Conservation (phyloP, 2,888 invertebrate species). For the Oeneis ivallda region DNA sequence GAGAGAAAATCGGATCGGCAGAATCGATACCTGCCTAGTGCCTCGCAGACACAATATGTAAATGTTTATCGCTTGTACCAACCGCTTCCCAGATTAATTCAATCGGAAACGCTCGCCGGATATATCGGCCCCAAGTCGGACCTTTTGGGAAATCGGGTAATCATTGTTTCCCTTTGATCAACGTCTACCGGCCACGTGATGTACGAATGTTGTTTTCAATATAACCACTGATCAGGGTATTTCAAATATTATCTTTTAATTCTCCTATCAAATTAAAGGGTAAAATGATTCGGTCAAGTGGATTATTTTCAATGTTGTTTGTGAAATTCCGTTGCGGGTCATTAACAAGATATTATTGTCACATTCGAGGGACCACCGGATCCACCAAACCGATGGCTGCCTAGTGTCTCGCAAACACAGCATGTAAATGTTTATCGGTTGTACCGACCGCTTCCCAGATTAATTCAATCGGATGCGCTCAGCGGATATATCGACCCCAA, state of each 20-base stretch:
- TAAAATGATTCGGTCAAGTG: not conserved
- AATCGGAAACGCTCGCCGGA: slow-evolving; percentile 67
- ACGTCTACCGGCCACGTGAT: slow-evolving; percentile 36
- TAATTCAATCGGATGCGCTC: slow-evolving; percentile 73
- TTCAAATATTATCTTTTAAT: not conserved
- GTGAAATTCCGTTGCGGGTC: not conserved
- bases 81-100: slow-evolving; percentile 66
- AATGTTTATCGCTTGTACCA: slow-evolving; percentile 53
- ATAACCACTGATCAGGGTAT: not conserved
- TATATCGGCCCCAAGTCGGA: slow-evolving; percentile 55
- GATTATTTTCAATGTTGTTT: not conserved
- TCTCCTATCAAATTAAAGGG: not conserved
- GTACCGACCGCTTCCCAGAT: slow-evolving; percentile 57
- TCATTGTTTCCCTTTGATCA: slow-evolving; percentile 51
- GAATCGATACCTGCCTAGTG: slow-evolving; percentile 42
- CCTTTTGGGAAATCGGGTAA: slow-evolving; percentile 60
- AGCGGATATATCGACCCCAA: slow-evolving; percentile 60
- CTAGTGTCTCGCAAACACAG: slow-evolving; percentile 28
- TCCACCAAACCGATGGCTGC: slow-evolving; percentile 1
- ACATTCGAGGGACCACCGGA: not conserved
- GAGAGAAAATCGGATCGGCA: slow-evolving; percentile 41
- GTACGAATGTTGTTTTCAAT: slow-evolving; percentile 27
- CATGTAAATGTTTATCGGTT: slow-evolving; percentile 53
- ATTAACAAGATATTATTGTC: not conserved
- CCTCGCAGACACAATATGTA: slow-evolving; percentile 43